Evolutionary conservation across 2,797 vertebrate genomes (phyloP), one percentile per base, ranked within the genome.

Genomic region (Halcyon badia): DNA sequence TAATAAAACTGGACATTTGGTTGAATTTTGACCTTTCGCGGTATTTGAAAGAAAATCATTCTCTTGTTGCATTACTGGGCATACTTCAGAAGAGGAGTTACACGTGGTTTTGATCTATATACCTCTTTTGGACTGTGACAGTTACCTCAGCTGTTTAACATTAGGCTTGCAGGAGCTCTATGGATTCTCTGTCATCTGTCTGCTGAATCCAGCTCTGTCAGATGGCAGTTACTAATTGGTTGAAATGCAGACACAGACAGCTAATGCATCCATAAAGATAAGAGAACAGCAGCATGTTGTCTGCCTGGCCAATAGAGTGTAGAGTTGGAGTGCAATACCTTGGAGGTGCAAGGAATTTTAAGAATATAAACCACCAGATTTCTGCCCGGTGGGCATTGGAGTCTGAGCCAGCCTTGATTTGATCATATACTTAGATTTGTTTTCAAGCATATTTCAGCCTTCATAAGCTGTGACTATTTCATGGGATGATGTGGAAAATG

Each of bases 121-220:
- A 66, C 69, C 17, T 76, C 42, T 76, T 83, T 19, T 22, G 76
- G 66, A 57, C 62, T 4, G 0, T 6, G 33, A 52, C 66, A 82
- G 46, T 78, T 95, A 51, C 35, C 44, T 96, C 87, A 80, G 31
- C 46, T 87, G 42, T 83, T 82, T 79, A 62, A 35, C 54, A 72
- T 94, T 77, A 89, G 83, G 21, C 66, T 46, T 56, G 33, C 66
- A 70, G 48, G 76, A 58, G 35, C 48, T 60, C 46, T 85, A 7
- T 46, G 25, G 51, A 64, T 81, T 80, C 44, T 69, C 56, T 51
- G 60, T 52, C 54, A 57, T 69, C 41, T 85, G 42, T 42, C 65
- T 79, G 42, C 35, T 69, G n/a, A 58, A 61, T 86, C 58, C 70
- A 66, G 18, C 39, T 62, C 70, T 91, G 65, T 90, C 85, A 62